phyloP scores from a whole-genome alignment of 2,888 invertebrate species.

The Rhagonycha fulva region DNA sequence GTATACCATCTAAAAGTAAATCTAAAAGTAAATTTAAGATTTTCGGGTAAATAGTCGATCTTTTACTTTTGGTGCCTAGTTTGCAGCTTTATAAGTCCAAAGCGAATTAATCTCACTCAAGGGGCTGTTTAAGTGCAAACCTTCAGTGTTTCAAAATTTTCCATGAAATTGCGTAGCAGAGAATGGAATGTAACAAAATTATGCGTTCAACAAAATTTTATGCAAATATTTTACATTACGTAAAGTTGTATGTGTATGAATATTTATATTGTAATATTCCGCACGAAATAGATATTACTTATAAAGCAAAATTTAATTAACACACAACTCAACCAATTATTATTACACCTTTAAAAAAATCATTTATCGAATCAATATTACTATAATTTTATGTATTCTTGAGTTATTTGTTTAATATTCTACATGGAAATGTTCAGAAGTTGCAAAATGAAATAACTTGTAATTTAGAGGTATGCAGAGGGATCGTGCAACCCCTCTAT shows the following conservation, averaged over 20 bases:
- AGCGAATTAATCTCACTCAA: constrained; percentile 16
- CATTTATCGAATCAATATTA: too few relatives aligned
- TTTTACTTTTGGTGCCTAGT: constrained; percentile 5
- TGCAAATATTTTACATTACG: constrained; percentile 22
- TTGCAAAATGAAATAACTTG: too few relatives aligned
- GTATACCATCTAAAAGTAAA: background rate
- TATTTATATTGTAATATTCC: constrained; percentile 7
- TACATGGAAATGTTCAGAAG: too few relatives aligned
- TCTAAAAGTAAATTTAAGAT: background rate
- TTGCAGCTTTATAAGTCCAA: constrained; percentile 4
- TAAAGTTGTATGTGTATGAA: constrained; percentile 14
- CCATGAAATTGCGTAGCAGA: constrained; percentile 16
- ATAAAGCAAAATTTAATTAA: background rate
- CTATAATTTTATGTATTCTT: too few relatives aligned
- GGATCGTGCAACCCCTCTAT: background rate
- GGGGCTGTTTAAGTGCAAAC: constrained; percentile 18
- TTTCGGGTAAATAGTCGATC: background rate
- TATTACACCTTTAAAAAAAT: background rate
- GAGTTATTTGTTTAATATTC: too few relatives aligned
- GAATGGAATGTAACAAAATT: constrained; percentile 18
- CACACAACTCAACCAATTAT: background rate
- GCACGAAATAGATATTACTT: background rate
- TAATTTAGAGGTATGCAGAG: too few relatives aligned
- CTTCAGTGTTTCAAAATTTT: constrained; percentile 16
- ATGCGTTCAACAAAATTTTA: constrained; percentile 20